Base-by-base conservation (phyloP, 2,113 vertebrate genomes). In the Notothenia coriiceps region DNA sequence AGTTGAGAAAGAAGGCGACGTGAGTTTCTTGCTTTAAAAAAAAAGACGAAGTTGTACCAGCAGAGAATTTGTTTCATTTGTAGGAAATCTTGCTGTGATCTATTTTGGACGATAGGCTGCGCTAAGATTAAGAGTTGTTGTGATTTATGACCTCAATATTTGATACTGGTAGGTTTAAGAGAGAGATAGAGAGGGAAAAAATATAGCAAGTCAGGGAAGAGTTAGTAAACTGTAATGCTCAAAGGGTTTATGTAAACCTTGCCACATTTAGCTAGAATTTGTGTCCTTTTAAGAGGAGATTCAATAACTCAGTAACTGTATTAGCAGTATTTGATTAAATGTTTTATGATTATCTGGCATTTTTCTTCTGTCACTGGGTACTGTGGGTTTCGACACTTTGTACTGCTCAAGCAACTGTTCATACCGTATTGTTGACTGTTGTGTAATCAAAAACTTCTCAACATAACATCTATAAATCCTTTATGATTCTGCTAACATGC, bases 81-180 rank as follows among this genome's bases (percentile, higher is more conserved):
- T 46, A 15, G 56, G 72, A 65, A 71, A 55, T 33, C 74, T 25
- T 46, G 69, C 70, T 0, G 6, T 33, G 65, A 18, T 83, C 52
- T 86, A 65, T 80, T 90, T 70, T 29, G 80, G 87, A 86, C 65
- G 15, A 25, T 29, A 3, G 25, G 51, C 70, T 67, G 76, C 6
- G 2, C 22, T 43, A 55, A 79, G 82, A 89, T 87, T 84, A 83
- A 86, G 87, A 56, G 80, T 67, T 13, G 65, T 12, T 71, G 56
- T 91, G 86, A 91, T 88, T 90, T 77, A 93, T 91, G 83, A 89
- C 82, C 77, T 46, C 15, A 54, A 33, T 33, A 10, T 73, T 62
- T 35, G 47, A 29, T 47, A 1, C 25, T n/a, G 82, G 65, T 47
- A 25, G 51, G 62, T 81, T 77, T 62, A 1, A 44, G 60, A 68